Conservation (phyloP, 2,797 vertebrate genomes). For the Brotula barbata region DNA sequence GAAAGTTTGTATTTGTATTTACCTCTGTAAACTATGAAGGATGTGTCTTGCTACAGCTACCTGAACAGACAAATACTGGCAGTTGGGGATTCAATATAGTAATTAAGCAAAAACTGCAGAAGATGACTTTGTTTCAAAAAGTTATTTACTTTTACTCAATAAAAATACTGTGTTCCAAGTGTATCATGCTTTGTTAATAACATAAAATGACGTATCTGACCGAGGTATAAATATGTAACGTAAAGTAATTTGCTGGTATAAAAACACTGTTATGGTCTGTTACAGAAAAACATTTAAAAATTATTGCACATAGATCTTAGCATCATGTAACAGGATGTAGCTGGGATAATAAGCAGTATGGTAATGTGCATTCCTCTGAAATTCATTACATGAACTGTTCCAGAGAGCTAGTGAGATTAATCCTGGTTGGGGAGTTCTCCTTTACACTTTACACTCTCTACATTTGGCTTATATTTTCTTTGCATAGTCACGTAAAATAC, state of each 20-base stretch:
- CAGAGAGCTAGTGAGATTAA: slow-evolving; percentile 17
- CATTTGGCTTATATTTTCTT: slow-evolving; percentile 26
- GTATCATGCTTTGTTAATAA: slow-evolving; percentile 60
- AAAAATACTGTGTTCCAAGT: slow-evolving; percentile 63
- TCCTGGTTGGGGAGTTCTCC: slow-evolving; percentile 21
- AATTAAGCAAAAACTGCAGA: slow-evolving; percentile 17
- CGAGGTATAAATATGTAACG: slow-evolving; percentile 45
- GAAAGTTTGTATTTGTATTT: slow-evolving; percentile 37
- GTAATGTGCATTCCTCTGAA: slow-evolving; percentile 16
- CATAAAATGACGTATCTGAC: slow-evolving; percentile 63
- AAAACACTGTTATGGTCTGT: slow-evolving; percentile 11
- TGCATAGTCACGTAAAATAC: slow-evolving; percentile 52
- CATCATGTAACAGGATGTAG: slow-evolving; percentile 24
- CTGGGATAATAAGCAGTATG: not conserved
- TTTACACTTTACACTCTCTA: slow-evolving; percentile 19
- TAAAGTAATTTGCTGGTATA: slow-evolving; percentile 29
- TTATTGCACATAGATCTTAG: slow-evolving; percentile 51
- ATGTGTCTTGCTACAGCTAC: slow-evolving; percentile 42
- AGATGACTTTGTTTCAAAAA: slow-evolving; percentile 44
- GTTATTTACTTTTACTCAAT: slow-evolving; percentile 46
- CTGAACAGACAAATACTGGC: slow-evolving; percentile 33
- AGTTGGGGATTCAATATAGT: slow-evolving; percentile 27
- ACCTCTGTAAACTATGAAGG: slow-evolving; percentile 66
- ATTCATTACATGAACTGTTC: slow-evolving; percentile 19
- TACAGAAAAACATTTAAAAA: slow-evolving; percentile 18